These are phyloP conservation scores for Noctilio leporinus DNA, from an alignment of 2,113 vertebrate species.

Conservation along the genomic window DNA sequence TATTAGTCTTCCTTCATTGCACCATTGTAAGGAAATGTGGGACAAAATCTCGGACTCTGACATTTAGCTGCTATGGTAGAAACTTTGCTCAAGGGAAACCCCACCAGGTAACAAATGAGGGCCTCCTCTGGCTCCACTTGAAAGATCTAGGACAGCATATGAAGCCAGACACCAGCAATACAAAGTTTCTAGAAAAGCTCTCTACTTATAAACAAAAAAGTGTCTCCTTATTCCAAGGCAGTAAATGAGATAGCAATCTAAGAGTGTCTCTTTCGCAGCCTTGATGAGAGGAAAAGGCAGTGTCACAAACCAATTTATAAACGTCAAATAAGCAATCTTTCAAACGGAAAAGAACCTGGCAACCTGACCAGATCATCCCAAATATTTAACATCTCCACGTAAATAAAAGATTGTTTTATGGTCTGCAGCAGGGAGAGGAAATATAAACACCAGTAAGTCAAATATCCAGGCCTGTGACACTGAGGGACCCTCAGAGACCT, in stretches of 20 bases:
- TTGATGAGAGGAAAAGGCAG: background rate
- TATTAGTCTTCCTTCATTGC: background rate
- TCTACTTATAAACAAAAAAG: background rate
- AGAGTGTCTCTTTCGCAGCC: background rate
- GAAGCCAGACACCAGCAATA: background rate
- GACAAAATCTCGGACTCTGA: background rate
- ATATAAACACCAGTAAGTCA: background rate
- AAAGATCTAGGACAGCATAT: background rate
- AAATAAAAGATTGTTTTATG: background rate
- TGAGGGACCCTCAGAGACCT: background rate
- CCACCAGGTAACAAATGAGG: background rate
- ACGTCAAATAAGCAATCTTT: background rate
- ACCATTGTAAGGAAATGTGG: background rate
- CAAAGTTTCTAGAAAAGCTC: background rate
- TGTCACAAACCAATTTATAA: background rate
- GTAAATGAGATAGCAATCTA: background rate
- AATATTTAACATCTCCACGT: background rate
- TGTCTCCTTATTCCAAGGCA: background rate
- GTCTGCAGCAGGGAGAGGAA: background rate
- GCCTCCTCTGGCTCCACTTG: background rate
- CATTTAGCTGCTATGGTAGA: background rate
- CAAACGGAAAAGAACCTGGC: background rate
- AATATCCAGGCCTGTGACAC: background rate
- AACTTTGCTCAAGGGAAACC: background rate
- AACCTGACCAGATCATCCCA: background rate